These are phyloP conservation scores for Siderastrea radians DNA, from an alignment of 92 coral and sea anemone species.

Conservation along the genomic window DNA sequence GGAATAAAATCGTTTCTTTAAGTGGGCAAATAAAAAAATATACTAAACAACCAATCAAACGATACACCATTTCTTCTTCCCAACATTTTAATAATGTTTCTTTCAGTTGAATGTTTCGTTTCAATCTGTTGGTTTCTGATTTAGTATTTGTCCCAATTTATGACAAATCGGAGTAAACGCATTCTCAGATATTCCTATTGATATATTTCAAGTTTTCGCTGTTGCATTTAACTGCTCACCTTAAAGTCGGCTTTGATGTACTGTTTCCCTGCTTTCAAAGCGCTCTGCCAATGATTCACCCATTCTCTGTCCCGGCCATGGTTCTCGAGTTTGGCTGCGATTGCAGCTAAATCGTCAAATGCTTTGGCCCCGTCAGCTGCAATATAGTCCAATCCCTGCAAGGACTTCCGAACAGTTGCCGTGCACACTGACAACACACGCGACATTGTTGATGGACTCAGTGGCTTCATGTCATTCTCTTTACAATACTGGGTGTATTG, in stretches of 20 bases:
- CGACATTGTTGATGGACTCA: constrained; percentile 21
- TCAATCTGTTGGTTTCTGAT: too few species aligned
- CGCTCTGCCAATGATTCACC: constrained; percentile 34
- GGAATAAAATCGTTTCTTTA: too few species aligned
- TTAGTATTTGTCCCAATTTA: too few species aligned
- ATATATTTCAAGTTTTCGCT: too few species aligned
- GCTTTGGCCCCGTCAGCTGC: constrained; percentile 33
- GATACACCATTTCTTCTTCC: too few species aligned
- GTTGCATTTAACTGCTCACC: constrained; percentile 18
- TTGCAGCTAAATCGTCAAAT: constrained; percentile 31
- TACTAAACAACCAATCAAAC: too few species aligned
- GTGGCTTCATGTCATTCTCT: constrained; percentile 26
- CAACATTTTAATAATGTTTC: too few species aligned
- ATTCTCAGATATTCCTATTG: too few species aligned
- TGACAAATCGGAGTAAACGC: too few species aligned
- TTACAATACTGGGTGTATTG: constrained; percentile 34
- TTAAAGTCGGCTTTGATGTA: constrained; percentile 69
- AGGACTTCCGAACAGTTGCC: constrained; percentile 27
- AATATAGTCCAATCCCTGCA: constrained; percentile 45
- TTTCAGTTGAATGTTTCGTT: too few species aligned
- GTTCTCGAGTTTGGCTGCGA: constrained; percentile 32
- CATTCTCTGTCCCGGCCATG: constrained; percentile 42
- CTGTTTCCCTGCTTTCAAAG: constrained; percentile 70
- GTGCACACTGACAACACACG: constrained; percentile 8
- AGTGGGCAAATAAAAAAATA: too few species aligned